Evolutionary conservation across 2,888 invertebrate species (phyloP).

Genomic region (Apotomis betuletana): DNA sequence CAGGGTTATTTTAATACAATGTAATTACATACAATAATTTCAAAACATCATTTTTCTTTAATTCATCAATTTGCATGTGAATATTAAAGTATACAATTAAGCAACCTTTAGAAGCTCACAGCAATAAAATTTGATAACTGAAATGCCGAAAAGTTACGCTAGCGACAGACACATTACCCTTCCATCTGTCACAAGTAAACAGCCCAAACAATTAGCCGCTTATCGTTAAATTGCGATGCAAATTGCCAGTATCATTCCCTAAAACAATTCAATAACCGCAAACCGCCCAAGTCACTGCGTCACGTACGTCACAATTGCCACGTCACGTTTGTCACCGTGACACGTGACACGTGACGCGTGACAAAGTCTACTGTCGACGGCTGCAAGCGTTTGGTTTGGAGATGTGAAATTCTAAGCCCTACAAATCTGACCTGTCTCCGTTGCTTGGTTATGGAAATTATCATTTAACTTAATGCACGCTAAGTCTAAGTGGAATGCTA

Average conservation of each 20-base stretch:
- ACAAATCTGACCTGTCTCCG: conserved; percentile 20
- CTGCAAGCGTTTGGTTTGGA: conserved; percentile 14
- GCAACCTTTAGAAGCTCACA: too few relatives aligned
- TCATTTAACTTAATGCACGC: conserved; percentile 1
- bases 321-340: conserved; percentile 36
- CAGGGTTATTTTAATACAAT: too few relatives aligned
- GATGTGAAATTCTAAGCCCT: conserved; percentile 27
- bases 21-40: too few relatives aligned
- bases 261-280: conserved; percentile 40
- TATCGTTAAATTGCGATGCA: conserved; percentile 32
- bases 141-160: not conserved
- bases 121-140: too few relatives aligned
- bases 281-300: conserved; percentile 15
- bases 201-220: conserved; percentile 8
- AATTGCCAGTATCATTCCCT: conserved; percentile 36
- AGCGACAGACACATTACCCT: not conserved
- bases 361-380: conserved; percentile 37
- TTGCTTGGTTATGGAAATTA: conserved; percentile 18
- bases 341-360: conserved; percentile 32
- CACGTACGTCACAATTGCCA: conserved; percentile 34
- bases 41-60: too few relatives aligned
- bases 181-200: conserved; percentile 16
- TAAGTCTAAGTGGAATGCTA: not conserved
- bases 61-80: too few relatives aligned
- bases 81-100: too few relatives aligned